phyloP scores from a whole-genome alignment of 1,140 invertebrate genomes.

The Sinella curviseta region DNA sequence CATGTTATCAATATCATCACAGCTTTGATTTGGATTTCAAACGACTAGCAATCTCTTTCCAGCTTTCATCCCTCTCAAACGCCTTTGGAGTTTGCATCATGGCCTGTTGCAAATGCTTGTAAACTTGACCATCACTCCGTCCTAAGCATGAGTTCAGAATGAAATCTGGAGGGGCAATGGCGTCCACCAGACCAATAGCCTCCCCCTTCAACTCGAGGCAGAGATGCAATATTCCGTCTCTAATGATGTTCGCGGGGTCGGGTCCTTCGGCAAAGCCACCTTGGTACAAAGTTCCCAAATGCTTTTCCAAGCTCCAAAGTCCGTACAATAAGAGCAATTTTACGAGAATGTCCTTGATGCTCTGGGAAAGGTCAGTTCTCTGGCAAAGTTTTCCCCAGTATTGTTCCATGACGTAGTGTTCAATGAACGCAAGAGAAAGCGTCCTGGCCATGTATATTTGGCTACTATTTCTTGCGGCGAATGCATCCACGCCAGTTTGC shows the following conservation, averaged over 20 bases:
- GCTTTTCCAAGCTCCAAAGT: slow-evolving; percentile 70
- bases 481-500: slow-evolving; percentile 64
- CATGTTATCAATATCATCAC: background rate
- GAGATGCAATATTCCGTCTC: slow-evolving; percentile 53
- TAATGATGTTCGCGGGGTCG: slow-evolving; percentile 39
- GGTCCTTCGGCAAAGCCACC: slow-evolving; percentile 54
- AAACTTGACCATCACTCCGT: slow-evolving; percentile 57
- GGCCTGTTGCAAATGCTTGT: slow-evolving; percentile 63
- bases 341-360: slow-evolving; percentile 61
- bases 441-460: slow-evolving; percentile 80
- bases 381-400: slow-evolving; percentile 59
- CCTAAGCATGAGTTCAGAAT: slow-evolving; percentile 57
- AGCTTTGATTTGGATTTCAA: slow-evolving; percentile 17
- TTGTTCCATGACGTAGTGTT: slow-evolving; percentile 63
- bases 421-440: slow-evolving; percentile 74
- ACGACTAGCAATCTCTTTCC: slow-evolving; percentile 65
- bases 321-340: slow-evolving; percentile 72
- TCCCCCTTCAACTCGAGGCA: slow-evolving; percentile 59
- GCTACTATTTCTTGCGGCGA: slow-evolving; percentile 73
- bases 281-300: slow-evolving; percentile 73
- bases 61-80: slow-evolving; percentile 74
- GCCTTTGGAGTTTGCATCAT: slow-evolving; percentile 70
- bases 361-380: slow-evolving; percentile 38
- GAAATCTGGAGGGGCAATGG: slow-evolving; percentile 62
- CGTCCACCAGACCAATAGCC: slow-evolving; percentile 60